Base-by-base conservation (phyloP, 1,140 invertebrate species). In the Oreohelix idahoensis region DNA sequence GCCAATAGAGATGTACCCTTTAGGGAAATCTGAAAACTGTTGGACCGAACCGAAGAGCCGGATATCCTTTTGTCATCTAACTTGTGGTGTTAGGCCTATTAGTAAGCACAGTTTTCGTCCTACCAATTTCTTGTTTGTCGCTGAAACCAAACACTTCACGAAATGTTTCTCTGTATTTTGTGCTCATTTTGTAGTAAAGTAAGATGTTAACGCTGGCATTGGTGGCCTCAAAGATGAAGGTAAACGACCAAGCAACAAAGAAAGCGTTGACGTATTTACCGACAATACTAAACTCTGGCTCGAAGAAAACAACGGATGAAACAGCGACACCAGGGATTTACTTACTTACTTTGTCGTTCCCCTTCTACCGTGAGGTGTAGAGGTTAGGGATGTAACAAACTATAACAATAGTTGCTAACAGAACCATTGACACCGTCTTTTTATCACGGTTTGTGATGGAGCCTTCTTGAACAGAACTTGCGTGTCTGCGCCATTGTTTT, bases 191-290 rank as follows among this genome's bases (percentile, higher is more conserved):
- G 58, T 66, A 69, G 29, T 63, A 79, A 2, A 79, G 35, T 15
- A 79, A 69, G 35, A 79, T 79, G 77, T 79, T 79, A 1, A 79
- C 77, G 38, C 53, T 79, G 1, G 77, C 17, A 35, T 69, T 79
- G 53, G 39, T 38, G 23, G 77, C 29, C 35, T 79, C 58, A 39
- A 79, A 79, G 1, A 79, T 4, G 35, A 66, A 66, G 58, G 38
- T 35, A 36, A 79, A 79, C 15, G 77, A 79, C 77, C 77, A 79
- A 35, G 4, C 8, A 20, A 49, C 77, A 32, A 39, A 29, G 36
- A 79, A 79, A 35, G 45, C 20, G n/a, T 79, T 79, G 38, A 29
- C 8, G 36, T 79, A 66, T 13, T 17, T 20, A 23, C 63, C 63
- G 20, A 63, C 53, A 39, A 66, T 79, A 39, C 77, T 69, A 38